Evolutionary conservation across 2,113 vertebrate species (phyloP).

Genomic region (Brachyistius frenatus): DNA sequence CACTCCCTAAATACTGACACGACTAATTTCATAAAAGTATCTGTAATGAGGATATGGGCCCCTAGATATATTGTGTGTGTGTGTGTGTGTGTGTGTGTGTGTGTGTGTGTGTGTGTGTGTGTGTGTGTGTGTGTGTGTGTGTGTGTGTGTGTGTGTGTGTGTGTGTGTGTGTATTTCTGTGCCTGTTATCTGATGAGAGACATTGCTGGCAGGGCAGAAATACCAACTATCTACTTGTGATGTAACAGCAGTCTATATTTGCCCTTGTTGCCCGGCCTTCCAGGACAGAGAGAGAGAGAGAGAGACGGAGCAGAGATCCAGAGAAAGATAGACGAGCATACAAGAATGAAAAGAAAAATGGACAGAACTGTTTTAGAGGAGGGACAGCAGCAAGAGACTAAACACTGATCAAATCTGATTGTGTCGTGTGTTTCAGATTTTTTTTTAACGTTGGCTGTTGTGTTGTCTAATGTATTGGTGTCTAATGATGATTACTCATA

Average conservation of each 20-base stretch:
- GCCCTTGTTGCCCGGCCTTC: constrained; percentile 39
- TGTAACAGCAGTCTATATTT: constrained; percentile 72
- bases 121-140: background rate
- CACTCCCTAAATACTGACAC: background rate
- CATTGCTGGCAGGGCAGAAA: constrained; percentile 73
- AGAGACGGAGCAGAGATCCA: constrained; percentile 31
- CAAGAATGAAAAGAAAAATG: constrained; percentile 6
- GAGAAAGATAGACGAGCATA: constrained; percentile 18
- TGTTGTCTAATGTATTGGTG: constrained; percentile 44
- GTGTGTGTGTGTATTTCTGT: constrained; percentile 62
- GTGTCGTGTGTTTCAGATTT: background rate
- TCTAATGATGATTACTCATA: constrained; percentile 83
- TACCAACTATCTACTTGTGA: constrained; percentile 66
- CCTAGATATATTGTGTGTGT: constrained; percentile 15
- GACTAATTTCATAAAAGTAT: background rate
- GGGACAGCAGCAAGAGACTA: background rate
- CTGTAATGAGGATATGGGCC: constrained; percentile 11
- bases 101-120: constrained; percentile 21
- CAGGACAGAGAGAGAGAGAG: constrained; percentile 35
- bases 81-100: no score
- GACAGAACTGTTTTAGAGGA: background rate
- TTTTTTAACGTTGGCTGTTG: background rate
- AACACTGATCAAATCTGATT: background rate
- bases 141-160: background rate
- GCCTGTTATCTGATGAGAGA: constrained; percentile 61